These are phyloP conservation scores for Lottia gigantea DNA, from an alignment of 2,888 invertebrate genomes.

Conservation along the genomic window DNA sequence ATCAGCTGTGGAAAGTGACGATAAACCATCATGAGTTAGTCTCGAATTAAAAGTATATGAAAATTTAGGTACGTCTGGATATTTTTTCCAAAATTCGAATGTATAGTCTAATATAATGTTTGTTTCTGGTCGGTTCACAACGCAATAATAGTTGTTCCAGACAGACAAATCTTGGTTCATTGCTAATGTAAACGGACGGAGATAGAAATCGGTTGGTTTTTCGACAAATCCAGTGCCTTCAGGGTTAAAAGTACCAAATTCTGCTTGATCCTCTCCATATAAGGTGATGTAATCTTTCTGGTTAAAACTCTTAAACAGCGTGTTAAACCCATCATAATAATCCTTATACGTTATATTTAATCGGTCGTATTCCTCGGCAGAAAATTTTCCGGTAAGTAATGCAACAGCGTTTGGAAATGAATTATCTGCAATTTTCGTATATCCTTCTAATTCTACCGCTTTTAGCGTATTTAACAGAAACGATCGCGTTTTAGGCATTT, in stretches of 20 bases:
- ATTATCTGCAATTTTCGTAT: too few species aligned
- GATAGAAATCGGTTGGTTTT: constrained; percentile 88
- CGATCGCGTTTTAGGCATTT: constrained; percentile 78
- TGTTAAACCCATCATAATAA: constrained; percentile 72
- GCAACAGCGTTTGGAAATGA: constrained; percentile 91
- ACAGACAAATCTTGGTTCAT: constrained; percentile 58
- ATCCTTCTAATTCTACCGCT: constrained; percentile 84
- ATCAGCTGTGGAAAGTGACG: constrained; percentile 82
- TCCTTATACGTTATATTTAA: constrained; percentile 22
- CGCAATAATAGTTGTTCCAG: constrained; percentile 71
- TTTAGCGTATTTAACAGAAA: constrained; percentile 75
- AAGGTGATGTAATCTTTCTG: constrained; percentile 81
- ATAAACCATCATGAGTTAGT: constrained; percentile 86
- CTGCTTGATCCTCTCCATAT: constrained; percentile 85
- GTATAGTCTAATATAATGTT: constrained; percentile 77
- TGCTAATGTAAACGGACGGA: constrained; percentile 79
- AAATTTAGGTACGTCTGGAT: constrained; percentile 77
- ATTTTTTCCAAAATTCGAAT: constrained; percentile 72
- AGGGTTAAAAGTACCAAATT: constrained; percentile 85
- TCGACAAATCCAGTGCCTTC: constrained; percentile 78
- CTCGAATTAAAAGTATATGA: constrained; percentile 87
- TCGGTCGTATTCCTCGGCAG: constrained; percentile 38
- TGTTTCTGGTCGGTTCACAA: constrained; percentile 78
- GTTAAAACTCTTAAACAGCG: constrained; percentile 86
- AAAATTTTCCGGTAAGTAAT: constrained; percentile 72